Percentiles rank a stretch among this genome's conserved stretches.
phyloP scores from a whole-genome alignment of 2,113 vertebrate genomes.

The Carollia perspicillata region DNA sequence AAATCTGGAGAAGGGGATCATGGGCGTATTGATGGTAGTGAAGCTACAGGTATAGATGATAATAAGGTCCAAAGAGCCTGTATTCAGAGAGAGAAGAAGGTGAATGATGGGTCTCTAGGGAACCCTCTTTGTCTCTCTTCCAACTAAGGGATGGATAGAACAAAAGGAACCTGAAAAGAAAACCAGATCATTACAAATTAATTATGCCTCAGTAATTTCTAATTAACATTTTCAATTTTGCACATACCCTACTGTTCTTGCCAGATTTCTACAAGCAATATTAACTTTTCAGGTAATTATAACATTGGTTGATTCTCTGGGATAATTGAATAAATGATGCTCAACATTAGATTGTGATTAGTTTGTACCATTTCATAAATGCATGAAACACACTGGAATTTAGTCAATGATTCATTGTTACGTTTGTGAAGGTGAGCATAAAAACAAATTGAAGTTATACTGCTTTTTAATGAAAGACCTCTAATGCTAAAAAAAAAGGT shows the following conservation, averaged over 20 bases:
- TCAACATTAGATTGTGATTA: neutral
- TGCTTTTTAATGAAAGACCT: conserved; percentile 67
- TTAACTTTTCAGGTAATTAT: neutral
- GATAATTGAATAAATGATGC: conserved; percentile 12
- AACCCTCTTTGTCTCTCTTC: neutral
- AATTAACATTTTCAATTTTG: conserved; percentile 4
- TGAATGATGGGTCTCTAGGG: neutral
- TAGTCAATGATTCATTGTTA: conserved; percentile 54
- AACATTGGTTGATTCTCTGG: neutral
- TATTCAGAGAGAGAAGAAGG: neutral
- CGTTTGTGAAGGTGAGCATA: conserved; percentile 46
- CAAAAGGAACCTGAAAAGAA: neutral
- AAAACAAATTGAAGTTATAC: conserved; percentile 59
- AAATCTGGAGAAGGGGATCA: neutral
- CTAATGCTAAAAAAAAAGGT: conserved; percentile 55
- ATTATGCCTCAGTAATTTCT: neutral
- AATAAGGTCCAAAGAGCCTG: neutral
- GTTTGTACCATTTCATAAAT: conserved; percentile 23
- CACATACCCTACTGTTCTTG: neutral
- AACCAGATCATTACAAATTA: neutral
- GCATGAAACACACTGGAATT: neutral
- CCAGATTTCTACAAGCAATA: neutral
- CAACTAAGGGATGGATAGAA: neutral
- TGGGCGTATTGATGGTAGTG: neutral
- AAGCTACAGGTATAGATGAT: neutral